phyloP scores from a whole-genome alignment of 2,797 vertebrate species.

The Philypnodon macrostomus region DNA sequence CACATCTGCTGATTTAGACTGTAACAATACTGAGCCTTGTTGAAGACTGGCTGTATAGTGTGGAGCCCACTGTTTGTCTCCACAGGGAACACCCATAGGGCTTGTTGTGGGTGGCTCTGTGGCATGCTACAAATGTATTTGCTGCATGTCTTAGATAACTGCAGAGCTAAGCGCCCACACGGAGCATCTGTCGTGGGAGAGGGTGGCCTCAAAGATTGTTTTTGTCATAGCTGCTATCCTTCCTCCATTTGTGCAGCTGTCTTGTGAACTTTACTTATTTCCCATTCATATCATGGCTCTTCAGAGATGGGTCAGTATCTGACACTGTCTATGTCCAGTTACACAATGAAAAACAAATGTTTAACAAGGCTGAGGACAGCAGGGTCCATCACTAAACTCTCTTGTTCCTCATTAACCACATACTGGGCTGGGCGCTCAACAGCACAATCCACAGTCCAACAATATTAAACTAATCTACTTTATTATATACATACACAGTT shows the following conservation, averaged over 20 bases:
- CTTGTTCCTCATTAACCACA: no score
- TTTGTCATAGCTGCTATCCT: conserved; percentile 40
- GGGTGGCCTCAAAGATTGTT: conserved; percentile 41
- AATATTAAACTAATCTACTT: no score
- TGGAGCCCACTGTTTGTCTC: conserved; percentile 46
- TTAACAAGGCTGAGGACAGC: no score
- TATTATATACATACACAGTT: no score
- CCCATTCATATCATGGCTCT: background rate
- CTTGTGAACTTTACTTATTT: background rate
- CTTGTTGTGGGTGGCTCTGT: conserved; percentile 59
- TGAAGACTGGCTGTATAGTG: conserved; percentile 19
- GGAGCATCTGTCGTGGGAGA: conserved; percentile 53
- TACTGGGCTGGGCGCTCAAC: no score
- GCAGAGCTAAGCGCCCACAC: conserved; percentile 55
- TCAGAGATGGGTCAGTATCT: background rate
- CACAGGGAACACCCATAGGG: conserved; percentile 63
- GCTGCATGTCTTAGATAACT: conserved; percentile 58
- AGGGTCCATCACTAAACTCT: no score
- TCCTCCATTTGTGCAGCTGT: conserved; percentile 14
- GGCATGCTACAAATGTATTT: conserved; percentile 70
- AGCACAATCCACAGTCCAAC: no score
- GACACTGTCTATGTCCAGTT: no score
- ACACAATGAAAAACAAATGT: no score
- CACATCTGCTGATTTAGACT: background rate
- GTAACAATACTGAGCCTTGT: conserved; percentile 55